Base-by-base conservation (phyloP, 2,113 vertebrate species). In the Pteruthius melanotis region DNA sequence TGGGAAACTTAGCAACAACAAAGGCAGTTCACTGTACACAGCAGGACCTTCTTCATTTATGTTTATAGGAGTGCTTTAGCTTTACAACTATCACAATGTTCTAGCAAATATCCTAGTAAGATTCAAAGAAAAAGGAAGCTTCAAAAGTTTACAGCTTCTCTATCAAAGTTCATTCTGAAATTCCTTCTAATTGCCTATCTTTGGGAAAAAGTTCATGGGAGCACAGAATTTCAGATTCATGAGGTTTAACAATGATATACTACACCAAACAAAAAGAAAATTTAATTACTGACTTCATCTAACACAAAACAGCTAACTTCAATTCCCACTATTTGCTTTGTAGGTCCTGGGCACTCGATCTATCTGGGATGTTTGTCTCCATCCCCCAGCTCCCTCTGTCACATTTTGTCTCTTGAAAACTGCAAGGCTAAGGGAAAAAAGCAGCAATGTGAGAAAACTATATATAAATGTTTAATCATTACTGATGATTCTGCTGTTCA, bases 381-480 rank as follows among this genome's bases (percentile, higher is more conserved):
- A 72, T 63, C 54, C 59, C 90, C 52, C 82, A 44, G 45, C 63
- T 50, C 70, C 21, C 78, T 89, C 81, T 83, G 52, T 68, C 87
- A 83, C 90, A 56, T 90, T 77, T 74, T 59, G 59, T 66, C 87
- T 93, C 78, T 59, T 45, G 68, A 96, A 97, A 96, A 95, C 75
- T 95, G 85, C 95, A 80, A 77, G 47, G 79, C 82, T 95, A 85
- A 93, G 95, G 89, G 74, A 20, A 90, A 92, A 83, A 74, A 74
- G 74, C 59, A 26, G 87, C 90, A 83, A n/a, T 87, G 72, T 83
- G 71, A 97, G 54, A 95, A 96, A 96, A 95, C 93, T 94, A 86
- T 90, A 94, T 96, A 94, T 96, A 97, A 96, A 96, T 94, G 88
- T 94, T 96, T 96, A 96, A 97, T 96, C 96, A 86, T 93, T 97